phyloP scores from a whole-genome alignment of 2,888 invertebrate genomes.

The Microdon myrmicae region DNA sequence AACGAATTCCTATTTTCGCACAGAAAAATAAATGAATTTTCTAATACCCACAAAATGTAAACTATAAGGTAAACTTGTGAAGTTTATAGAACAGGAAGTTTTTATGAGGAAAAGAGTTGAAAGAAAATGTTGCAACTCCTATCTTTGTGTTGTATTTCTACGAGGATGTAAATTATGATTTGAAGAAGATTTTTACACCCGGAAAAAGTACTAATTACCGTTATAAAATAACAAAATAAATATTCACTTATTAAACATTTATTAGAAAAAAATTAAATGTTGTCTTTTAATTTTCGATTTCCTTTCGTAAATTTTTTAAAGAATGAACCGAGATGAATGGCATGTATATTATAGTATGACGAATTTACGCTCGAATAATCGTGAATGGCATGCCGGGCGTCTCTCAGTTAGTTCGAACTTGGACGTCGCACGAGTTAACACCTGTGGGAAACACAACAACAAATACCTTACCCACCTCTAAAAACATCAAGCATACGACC shows the following conservation, averaged over 20 bases:
- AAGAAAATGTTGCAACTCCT: conserved; percentile 22
- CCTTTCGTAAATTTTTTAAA: not conserved
- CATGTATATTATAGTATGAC: not conserved
- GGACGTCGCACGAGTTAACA: too few species aligned
- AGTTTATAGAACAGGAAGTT: conserved; percentile 24
- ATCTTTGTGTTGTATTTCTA: conserved; percentile 34
- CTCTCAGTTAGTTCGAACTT: too few species aligned
- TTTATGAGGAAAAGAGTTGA: conserved; percentile 10
- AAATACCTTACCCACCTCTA: too few species aligned
- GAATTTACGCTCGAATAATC: too few species aligned
- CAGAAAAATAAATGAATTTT: conserved; percentile 20
- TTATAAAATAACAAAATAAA: conserved; percentile 41
- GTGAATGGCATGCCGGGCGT: too few species aligned
- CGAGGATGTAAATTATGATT: conserved; percentile 9
- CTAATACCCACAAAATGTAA: not conserved
- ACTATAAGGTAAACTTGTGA: conserved; percentile 3
- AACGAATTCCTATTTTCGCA: conserved; percentile 48
- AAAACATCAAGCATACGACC: too few species aligned
- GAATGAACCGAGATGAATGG: conserved; percentile 1
- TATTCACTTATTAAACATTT: conserved; percentile 51
- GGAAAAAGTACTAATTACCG: conserved; percentile 41
- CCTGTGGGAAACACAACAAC: too few species aligned
- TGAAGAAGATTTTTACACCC: conserved; percentile 26
- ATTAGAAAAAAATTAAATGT: conserved; percentile 23
- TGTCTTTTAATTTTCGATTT: not conserved